These are phyloP conservation scores for Burhinus bistriatus DNA, from an alignment of 2,113 vertebrate genomes.

Conservation along the genomic window DNA sequence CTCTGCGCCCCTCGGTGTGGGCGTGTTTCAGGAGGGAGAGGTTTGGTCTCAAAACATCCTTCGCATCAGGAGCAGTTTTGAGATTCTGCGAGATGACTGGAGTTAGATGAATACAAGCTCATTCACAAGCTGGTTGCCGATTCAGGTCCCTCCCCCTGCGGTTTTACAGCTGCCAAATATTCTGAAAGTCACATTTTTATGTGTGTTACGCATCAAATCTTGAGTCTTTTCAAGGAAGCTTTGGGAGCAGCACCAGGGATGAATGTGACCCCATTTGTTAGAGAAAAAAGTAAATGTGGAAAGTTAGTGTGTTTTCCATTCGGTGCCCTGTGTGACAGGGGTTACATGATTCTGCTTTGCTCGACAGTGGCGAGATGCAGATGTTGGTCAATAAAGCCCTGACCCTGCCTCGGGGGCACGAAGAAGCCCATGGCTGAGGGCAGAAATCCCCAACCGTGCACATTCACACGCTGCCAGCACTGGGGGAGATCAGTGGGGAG, in stretches of 20 bases:
- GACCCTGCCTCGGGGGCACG: not conserved
- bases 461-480: not conserved
- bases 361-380: not conserved
- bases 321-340: not conserved
- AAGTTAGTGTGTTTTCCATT: not conserved
- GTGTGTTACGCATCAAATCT: not conserved
- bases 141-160: not conserved
- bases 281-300: not conserved
- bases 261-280: not conserved
- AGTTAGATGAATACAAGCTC: not conserved
- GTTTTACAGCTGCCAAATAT: not conserved
- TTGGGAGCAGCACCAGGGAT: not conserved
- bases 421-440: not conserved
- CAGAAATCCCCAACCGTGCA: not conserved
- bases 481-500: not conserved
- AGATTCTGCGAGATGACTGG: not conserved
- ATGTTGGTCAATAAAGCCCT: not conserved
- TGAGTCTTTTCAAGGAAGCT: not conserved
- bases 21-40: not conserved
- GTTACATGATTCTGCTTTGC: not conserved
- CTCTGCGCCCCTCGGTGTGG: not conserved
- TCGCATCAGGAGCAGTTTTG: not conserved
- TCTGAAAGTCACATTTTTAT: not conserved
- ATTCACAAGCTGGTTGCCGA: not conserved
- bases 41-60: not conserved